Base-by-base conservation (phyloP, 2,797 vertebrate genomes). In the Gallinago stenura region DNA sequence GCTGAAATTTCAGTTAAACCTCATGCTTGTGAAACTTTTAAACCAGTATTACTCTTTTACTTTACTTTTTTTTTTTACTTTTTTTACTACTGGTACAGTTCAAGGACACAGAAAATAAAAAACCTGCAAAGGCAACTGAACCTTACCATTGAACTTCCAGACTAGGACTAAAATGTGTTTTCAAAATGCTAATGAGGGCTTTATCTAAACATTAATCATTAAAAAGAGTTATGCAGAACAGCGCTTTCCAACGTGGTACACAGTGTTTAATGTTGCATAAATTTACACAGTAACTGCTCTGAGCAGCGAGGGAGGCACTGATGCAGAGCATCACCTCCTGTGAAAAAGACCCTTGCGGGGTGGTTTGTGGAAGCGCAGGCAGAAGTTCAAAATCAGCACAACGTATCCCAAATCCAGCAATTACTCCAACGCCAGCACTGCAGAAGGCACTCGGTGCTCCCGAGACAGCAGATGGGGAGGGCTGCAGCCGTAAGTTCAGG, bases 251-350 rank as follows among this genome's bases (percentile, higher is more conserved):
- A 14, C 12, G 24, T 4, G 13, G 80, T 62, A 88, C 65, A 58
- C 57, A 54, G 80, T 78, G 80, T 72, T 95, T 82, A 95, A 79
- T 48, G 80, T 87, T 90, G 88, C 83, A 90, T 95, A 83, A 96
- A 84, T 82, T 80, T 79, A 82, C 65, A 94, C 25, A 72, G 85
- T 26, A 54, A 58, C 64, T 73, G 66, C 54, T 70, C 48, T 24
- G 84, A 91, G 58, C 39, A 87, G 53, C 1, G 7, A 91, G 62
- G 54, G 50, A 72, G 70, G 85, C 90, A 90, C 46, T 76, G 86
- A 58, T 45, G 92, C 70, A 71, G 66, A 94, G 65, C 88, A 94
- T 28, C 73, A 35, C 15, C 46, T 65, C 60, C 64, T 51, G 2
- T 4, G 79, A 68, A 87, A 80, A 81, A 15, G 12, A 41, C 64